phyloP scores from a whole-genome alignment of 1,140 invertebrate genomes.

The Rhynchophorus ferrugineus region DNA sequence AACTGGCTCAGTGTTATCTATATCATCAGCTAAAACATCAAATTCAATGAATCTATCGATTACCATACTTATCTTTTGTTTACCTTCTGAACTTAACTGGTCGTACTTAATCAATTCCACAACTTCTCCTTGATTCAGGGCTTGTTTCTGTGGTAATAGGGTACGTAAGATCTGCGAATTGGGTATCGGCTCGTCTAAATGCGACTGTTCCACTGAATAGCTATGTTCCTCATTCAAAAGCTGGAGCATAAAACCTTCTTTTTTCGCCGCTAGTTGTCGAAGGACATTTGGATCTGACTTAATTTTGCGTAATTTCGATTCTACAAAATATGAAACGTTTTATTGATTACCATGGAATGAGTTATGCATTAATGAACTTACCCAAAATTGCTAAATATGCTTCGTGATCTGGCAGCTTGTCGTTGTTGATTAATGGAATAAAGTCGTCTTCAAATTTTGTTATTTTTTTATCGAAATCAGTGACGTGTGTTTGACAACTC shows the following conservation, averaged over 20 bases:
- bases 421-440: conserved; percentile 22
- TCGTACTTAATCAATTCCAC: conserved; percentile 45
- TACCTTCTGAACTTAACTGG: conserved; percentile 32
- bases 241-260: conserved; percentile 42
- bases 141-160: conserved; percentile 41
- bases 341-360: neutral
- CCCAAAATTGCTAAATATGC: conserved; percentile 39
- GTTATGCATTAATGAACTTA: conserved; percentile 16
- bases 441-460: conserved; percentile 46
- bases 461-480: conserved; percentile 15
- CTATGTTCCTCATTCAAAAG: conserved; percentile 30
- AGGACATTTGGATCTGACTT: conserved; percentile 42
- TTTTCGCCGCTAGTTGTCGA: conserved; percentile 43
- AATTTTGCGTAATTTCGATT: conserved; percentile 44
- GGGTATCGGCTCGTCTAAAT: conserved; percentile 40
- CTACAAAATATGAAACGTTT: conserved; percentile 30
- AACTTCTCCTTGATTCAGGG: conserved; percentile 44
- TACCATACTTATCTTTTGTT: too few species aligned
- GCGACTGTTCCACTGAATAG: conserved; percentile 20
- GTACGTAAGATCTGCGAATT: conserved; percentile 39
- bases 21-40: too few species aligned
- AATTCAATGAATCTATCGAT: too few species aligned
- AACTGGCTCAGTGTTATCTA: too few species aligned
- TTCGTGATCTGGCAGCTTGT: conserved; percentile 39
- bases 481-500: conserved; percentile 10